Evolutionary conservation across 2,888 invertebrate species (phyloP).

Genomic region (Apamea crenata): DNA sequence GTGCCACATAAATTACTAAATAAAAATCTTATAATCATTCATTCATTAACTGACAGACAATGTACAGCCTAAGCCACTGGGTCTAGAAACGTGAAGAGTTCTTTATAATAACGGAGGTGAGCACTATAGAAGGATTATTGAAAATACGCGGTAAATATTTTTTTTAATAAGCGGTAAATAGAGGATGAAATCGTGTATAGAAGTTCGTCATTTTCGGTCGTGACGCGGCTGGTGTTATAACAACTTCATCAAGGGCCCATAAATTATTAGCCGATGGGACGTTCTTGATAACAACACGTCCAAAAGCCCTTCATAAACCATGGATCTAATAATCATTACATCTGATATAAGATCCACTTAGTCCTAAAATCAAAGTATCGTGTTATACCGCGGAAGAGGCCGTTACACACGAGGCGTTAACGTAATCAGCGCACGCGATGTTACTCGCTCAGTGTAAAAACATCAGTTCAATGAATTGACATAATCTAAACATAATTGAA

Average conservation of each 20-base stretch:
- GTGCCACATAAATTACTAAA: neutral
- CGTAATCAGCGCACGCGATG: slow-evolving; percentile 67
- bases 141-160: too few relatives aligned
- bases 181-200: neutral
- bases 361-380: slow-evolving; percentile 57
- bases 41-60: neutral
- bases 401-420: slow-evolving; percentile 56
- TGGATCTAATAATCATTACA: slow-evolving; percentile 47
- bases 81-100: neutral
- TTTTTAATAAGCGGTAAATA: neutral
- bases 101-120: neutral
- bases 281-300: slow-evolving; percentile 10
- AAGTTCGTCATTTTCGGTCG: neutral
- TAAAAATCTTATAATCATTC: neutral
- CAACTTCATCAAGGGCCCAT: neutral
- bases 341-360: slow-evolving; percentile 51
- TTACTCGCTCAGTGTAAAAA: slow-evolving; percentile 46
- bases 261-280: neutral
- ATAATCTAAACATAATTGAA: slow-evolving; percentile 49
- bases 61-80: neutral
- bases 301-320: slow-evolving; percentile 43
- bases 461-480: slow-evolving; percentile 66
- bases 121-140: neutral
- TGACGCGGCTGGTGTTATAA: neutral
- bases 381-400: slow-evolving; percentile 63